Conservation (phyloP, 1,140 invertebrate genomes). For the Stratiolaelaps scimitus region DNA sequence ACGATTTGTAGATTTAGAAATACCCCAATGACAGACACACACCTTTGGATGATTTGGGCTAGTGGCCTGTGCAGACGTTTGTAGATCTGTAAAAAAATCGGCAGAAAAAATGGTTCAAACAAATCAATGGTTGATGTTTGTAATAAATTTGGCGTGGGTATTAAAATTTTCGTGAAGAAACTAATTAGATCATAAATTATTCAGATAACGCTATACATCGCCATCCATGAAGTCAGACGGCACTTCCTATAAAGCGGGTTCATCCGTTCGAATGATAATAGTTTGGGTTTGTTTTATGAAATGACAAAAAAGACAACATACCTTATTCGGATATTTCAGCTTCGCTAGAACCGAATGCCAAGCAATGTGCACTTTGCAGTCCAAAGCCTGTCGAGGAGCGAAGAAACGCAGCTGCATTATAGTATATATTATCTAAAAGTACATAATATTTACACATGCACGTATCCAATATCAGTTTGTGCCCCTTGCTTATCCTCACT, state of each 20-base stretch:
- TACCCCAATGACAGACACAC: not conserved
- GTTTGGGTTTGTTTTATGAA: not conserved
- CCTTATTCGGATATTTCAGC: not conserved
- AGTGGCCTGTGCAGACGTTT: not conserved
- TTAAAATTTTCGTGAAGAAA: not conserved
- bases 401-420: too few relatives aligned
- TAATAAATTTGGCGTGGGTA: not conserved
- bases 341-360: too few relatives aligned
- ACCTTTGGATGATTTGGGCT: not conserved
- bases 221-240: constrained; percentile 25
- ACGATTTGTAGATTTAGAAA: not conserved
- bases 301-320: not conserved
- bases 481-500: too few relatives aligned
- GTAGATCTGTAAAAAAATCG: not conserved
- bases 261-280: constrained; percentile 4
- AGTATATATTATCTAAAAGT: too few relatives aligned
- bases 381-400: too few relatives aligned
- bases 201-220: constrained; percentile 19
- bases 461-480: too few relatives aligned
- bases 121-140: not conserved
- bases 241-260: constrained; percentile 26
- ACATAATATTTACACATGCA: too few relatives aligned
- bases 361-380: too few relatives aligned
- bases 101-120: not conserved
- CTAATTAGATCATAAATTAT: too few relatives aligned